Percentiles rank a stretch among this genome's conserved stretches.
Evolutionary conservation across 2,113 vertebrate species (phyloP).

Genomic region (Pomatostomus ruficeps): DNA sequence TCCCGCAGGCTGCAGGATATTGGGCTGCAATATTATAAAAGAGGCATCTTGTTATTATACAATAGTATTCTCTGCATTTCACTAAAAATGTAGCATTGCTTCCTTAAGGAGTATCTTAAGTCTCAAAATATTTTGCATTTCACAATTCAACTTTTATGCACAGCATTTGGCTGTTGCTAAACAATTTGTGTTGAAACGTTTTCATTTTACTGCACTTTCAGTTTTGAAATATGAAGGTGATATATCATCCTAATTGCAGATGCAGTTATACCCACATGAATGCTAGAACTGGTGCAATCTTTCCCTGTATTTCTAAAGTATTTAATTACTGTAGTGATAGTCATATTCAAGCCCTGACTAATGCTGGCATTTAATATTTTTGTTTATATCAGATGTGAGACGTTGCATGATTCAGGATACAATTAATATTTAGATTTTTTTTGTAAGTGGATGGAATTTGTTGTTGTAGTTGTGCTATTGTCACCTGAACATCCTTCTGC

Average conservation of each 20-base stretch:
- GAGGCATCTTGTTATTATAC: background rate
- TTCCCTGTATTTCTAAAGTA: background rate
- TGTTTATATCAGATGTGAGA: background rate
- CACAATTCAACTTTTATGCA: background rate
- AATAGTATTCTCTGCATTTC: background rate
- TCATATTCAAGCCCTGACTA: background rate
- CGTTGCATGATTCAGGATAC: background rate
- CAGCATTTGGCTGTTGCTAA: background rate
- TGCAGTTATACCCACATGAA: rapidly evolving
- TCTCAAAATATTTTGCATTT: background rate
- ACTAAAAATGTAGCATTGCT: background rate
- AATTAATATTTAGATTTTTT: background rate
- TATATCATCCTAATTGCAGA: background rate
- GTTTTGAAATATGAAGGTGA: background rate
- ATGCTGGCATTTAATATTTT: background rate
- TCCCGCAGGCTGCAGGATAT: background rate
- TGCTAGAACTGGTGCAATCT: background rate
- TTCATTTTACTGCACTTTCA: background rate
- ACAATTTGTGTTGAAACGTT: background rate
- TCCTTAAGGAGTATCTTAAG: background rate
- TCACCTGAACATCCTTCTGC: background rate
- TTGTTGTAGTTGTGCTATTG: background rate
- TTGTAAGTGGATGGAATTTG: background rate
- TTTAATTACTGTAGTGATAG: background rate
- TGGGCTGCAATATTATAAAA: background rate